These are phyloP conservation scores for Isoperla grammatica DNA, from an alignment of 2,888 invertebrate species.

Conservation along the genomic window DNA sequence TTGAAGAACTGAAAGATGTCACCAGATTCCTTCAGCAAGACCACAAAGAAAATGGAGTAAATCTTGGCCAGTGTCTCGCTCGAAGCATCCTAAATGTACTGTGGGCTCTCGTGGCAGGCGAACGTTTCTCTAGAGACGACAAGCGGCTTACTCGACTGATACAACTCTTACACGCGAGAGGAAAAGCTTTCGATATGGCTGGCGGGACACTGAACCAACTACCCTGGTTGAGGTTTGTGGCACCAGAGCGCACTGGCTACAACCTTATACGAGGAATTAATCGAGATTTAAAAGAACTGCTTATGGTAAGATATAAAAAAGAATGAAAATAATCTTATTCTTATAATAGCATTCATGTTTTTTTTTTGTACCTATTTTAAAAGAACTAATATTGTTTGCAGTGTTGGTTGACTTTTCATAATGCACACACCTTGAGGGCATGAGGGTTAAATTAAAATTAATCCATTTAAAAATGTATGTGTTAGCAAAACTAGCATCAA, in stretches of 20 bases:
- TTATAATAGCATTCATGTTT: conserved; percentile 14
- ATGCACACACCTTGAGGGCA: background rate
- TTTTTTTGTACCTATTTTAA: background rate
- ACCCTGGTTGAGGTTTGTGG: conserved; percentile 58
- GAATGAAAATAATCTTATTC: background rate
- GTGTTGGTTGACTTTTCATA: background rate
- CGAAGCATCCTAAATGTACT: conserved; percentile 59
- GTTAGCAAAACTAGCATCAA: too few relatives aligned
- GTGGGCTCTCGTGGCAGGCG: conserved; percentile 55
- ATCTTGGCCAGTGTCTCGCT: conserved; percentile 40
- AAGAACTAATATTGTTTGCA: background rate
- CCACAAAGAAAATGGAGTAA: background rate
- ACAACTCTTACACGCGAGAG: conserved; percentile 46
- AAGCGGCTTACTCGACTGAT: conserved; percentile 45
- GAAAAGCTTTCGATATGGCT: conserved; percentile 52
- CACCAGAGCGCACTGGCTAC: conserved; percentile 56
- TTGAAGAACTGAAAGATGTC: conserved; percentile 48
- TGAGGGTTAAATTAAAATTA: too few relatives aligned
- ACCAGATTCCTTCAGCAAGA: background rate
- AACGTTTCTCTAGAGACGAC: conserved; percentile 45
- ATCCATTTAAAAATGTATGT: too few relatives aligned
- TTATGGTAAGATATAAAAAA: conserved; percentile 43
- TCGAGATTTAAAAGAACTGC: conserved; percentile 47
- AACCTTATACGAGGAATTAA: conserved; percentile 54
- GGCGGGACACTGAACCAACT: conserved; percentile 54